These are phyloP conservation scores for Datnioides undecimradiatus DNA, from an alignment of 2,113 vertebrate genomes.

Conservation along the genomic window DNA sequence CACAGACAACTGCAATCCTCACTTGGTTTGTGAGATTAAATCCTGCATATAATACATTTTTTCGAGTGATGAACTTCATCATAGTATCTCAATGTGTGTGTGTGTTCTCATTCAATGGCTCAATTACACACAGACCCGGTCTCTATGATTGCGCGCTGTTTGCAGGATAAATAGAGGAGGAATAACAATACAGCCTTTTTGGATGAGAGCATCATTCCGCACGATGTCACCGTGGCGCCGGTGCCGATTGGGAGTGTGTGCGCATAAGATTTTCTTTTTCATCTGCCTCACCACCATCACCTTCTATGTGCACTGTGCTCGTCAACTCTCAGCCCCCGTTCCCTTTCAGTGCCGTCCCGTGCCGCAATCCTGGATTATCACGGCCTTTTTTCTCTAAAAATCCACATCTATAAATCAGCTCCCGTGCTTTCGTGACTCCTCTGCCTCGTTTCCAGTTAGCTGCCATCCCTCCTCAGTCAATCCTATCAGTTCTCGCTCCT, in stretches of 20 bases:
- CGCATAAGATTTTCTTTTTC: conserved; percentile 37
- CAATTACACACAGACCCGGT: conserved; percentile 3
- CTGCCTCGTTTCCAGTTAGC: conserved; percentile 29
- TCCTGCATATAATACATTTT: background rate
- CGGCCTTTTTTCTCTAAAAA: conserved; percentile 37
- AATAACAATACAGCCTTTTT: conserved; percentile 30
- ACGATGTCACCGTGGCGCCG: background rate
- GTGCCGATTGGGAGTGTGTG: conserved; percentile 14
- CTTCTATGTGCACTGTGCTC: conserved; percentile 20
- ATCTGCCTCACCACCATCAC: conserved; percentile 25
- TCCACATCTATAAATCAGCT: conserved; percentile 41
- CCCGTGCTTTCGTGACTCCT: conserved; percentile 29
- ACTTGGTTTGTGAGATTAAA: conserved; percentile 2
- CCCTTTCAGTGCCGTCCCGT: conserved; percentile 2
- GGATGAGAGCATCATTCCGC: conserved; percentile 12
- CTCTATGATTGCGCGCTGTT: conserved; percentile 1
- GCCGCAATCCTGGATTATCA: conserved; percentile 29
- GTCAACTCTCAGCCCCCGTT: conserved; percentile 17
- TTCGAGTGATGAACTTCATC: background rate
- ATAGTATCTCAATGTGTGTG: background rate
- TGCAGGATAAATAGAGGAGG: conserved; percentile 20
- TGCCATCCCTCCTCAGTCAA: conserved; percentile 34
- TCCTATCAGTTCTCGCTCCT: conserved; percentile 21
- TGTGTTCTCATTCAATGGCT: conserved; percentile 17
- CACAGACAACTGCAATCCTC: background rate